phyloP scores from a whole-genome alignment of 1,140 invertebrate genomes.

The Geopemphigus sp. region DNA sequence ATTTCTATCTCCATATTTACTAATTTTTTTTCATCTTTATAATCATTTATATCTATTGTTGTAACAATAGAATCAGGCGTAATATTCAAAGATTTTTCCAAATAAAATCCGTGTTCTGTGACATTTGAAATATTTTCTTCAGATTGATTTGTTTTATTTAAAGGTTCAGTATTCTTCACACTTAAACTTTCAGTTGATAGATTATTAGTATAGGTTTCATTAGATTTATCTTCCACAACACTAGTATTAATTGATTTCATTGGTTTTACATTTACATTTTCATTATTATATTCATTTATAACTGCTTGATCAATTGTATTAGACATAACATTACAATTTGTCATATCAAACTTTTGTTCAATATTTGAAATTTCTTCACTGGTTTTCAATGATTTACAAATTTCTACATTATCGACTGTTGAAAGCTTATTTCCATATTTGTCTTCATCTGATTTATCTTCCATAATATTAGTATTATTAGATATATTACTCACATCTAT shows the following conservation, averaged over 20 bases:
- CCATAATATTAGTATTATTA: background rate
- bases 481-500: background rate
- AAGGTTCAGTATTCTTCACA: background rate
- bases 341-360: background rate
- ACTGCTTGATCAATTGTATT: background rate
- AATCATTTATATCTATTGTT: background rate
- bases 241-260: background rate
- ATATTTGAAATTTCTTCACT: background rate
- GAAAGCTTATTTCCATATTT: background rate
- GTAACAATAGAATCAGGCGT: background rate
- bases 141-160: background rate
- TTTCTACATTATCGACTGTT: background rate
- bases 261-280: background rate
- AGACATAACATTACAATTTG: background rate
- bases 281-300: background rate
- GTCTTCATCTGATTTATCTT: background rate
- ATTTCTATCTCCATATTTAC: background rate
- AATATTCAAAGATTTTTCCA: background rate
- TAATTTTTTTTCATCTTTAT: background rate
- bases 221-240: background rate
- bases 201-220: background rate
- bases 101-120: background rate
- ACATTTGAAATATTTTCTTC: background rate
- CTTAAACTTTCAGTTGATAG: background rate
- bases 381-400: background rate